Evolutionary conservation across 2,888 invertebrate genomes (phyloP).

Genomic region (Apodemia hepburni): DNA sequence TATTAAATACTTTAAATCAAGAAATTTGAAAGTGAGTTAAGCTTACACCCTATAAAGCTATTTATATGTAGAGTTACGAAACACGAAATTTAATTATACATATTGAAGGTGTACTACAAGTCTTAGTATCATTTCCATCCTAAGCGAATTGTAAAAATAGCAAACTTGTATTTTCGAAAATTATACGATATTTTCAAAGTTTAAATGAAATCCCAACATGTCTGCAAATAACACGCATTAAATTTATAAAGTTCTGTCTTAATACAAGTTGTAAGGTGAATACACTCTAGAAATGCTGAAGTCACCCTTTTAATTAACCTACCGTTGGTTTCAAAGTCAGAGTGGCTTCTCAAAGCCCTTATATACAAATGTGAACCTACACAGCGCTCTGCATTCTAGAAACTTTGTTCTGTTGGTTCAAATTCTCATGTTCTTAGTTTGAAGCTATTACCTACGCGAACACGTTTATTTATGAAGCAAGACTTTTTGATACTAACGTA

Average conservation of each 20-base stretch:
- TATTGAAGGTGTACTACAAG: background rate
- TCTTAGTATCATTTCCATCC: background rate
- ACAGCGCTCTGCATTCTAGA: background rate
- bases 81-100: too few relatives aligned
- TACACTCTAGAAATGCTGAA: background rate
- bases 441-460: background rate
- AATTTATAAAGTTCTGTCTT: conserved; percentile 7
- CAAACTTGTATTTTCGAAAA: too few relatives aligned
- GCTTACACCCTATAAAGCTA: too few relatives aligned
- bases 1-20: too few relatives aligned
- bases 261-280: conserved; percentile 12
- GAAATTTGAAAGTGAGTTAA: too few relatives aligned
- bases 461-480: background rate
- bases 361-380: conserved; percentile 8
- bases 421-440: background rate
- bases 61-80: too few relatives aligned
- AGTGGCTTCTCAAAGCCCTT: conserved; percentile 28
- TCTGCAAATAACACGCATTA: conserved; percentile 6
- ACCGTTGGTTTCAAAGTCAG: conserved; percentile 27
- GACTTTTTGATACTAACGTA: too few relatives aligned
- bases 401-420: conserved; percentile 2
- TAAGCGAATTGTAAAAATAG: background rate
- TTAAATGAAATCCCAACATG: background rate
- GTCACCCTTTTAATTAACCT: conserved; percentile 28
- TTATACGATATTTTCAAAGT: background rate